phyloP scores from a whole-genome alignment of 2,113 vertebrate genomes.

The Triplophysa rosa region DNA sequence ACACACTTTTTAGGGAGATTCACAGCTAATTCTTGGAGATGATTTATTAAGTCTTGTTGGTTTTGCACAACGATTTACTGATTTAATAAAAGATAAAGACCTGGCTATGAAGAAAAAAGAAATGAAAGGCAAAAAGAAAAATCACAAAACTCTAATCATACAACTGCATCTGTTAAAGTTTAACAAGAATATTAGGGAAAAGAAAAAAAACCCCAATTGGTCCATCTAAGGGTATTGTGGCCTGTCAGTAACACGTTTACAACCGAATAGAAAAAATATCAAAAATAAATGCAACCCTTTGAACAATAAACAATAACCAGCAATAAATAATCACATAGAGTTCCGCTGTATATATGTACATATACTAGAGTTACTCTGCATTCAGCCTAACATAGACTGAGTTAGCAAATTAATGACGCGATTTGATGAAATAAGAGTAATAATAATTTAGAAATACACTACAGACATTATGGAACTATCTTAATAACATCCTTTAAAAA shows the following conservation, averaged over 20 bases:
- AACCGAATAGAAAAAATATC: conserved; percentile 73
- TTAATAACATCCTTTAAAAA: conserved; percentile 58
- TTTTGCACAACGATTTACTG: conserved; percentile 39
- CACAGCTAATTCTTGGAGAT: conserved; percentile 73
- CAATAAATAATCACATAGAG: conserved; percentile 78
- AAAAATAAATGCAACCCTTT: conserved; percentile 81
- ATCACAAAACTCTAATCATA: conserved; percentile 52
- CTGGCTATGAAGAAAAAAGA: conserved; percentile 25
- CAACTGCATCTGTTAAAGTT: conserved; percentile 4
- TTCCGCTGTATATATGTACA: conserved; percentile 75
- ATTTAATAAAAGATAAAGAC: conserved; percentile 6
- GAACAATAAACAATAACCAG: conserved; percentile 72
- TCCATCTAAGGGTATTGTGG: conserved; percentile 62
- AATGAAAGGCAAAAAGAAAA: conserved; percentile 18
- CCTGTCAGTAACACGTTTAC: conserved; percentile 57
- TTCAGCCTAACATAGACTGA: conserved; percentile 66
- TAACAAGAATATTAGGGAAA: not conserved
- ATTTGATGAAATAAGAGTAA: conserved; percentile 54
- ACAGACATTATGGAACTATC: conserved; percentile 52
- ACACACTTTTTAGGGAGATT: conserved; percentile 74
- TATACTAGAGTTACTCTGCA: conserved; percentile 64
- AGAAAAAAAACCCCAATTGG: conserved; percentile 62
- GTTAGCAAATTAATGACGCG: conserved; percentile 59
- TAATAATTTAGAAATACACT: conserved; percentile 68
- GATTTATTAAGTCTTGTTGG: conserved; percentile 27